Percentiles rank a stretch among this genome's conserved stretches.
Conservation (phyloP, 1,140 invertebrate species). For the Hyles vespertilio region DNA sequence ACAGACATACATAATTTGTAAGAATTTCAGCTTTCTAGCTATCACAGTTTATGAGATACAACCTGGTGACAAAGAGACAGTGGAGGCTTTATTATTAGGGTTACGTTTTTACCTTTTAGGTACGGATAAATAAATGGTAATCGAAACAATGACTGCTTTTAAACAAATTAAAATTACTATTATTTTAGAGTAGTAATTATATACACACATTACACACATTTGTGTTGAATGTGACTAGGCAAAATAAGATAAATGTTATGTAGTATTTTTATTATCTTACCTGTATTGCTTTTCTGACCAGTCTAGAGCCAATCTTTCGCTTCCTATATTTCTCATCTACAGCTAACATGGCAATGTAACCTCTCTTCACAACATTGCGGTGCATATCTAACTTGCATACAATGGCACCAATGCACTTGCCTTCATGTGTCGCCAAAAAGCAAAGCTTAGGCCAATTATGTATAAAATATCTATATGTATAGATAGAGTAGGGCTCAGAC, state of each 20-base stretch:
- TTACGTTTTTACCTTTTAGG: too few relatives aligned
- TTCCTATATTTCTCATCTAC: constrained; percentile 97
- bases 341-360: constrained; percentile 99
- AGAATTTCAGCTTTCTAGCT: too few relatives aligned
- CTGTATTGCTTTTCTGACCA: constrained; percentile 86
- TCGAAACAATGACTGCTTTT: too few relatives aligned
- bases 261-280: constrained; percentile 64
- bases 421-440: constrained; percentile 93
- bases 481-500: constrained; percentile 99
- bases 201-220: too few relatives aligned
- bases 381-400: constrained; percentile 98
- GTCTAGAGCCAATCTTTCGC: constrained; percentile 90
- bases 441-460: constrained; percentile 99
- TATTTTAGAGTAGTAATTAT: too few relatives aligned
- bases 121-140: too few relatives aligned
- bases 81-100: too few relatives aligned
- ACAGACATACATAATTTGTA: too few relatives aligned
- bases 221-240: too few relatives aligned
- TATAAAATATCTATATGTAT: constrained; percentile 99
- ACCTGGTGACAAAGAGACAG: too few relatives aligned
- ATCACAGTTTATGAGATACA: too few relatives aligned
- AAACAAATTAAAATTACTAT: too few relatives aligned
- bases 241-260: neutral
- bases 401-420: constrained; percentile 96
- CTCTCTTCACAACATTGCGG: constrained; percentile 92